Conservation (phyloP, 2,888 invertebrate genomes). For the Yponomeuta plumbellus region DNA sequence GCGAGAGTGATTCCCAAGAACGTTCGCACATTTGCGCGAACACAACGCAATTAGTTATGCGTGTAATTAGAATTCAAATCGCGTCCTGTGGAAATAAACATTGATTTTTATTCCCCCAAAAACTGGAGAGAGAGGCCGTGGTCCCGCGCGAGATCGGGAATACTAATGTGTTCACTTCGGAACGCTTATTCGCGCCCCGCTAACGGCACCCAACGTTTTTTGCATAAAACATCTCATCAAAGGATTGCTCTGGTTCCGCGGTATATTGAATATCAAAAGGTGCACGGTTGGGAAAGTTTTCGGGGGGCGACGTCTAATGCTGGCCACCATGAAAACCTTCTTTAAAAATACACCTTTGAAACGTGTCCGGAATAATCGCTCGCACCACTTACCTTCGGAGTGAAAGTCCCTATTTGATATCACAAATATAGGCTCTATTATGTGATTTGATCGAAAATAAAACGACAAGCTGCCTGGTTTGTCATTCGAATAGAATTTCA, state of each 20-base stretch:
- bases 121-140: constrained; percentile 54
- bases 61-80: constrained; percentile 71
- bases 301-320: constrained; percentile 59
- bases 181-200: constrained; percentile 72
- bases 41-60: constrained; percentile 66
- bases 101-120: constrained; percentile 74
- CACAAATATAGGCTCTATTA: constrained; percentile 5
- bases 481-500: not conserved
- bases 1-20: constrained; percentile 41
- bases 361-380: constrained; percentile 68
- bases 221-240: constrained; percentile 78
- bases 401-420: constrained; percentile 8
- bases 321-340: constrained; percentile 64
- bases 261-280: constrained; percentile 77
- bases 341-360: constrained; percentile 72
- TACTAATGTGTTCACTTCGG: constrained; percentile 75
- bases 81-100: constrained; percentile 70
- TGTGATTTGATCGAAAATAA: not conserved
- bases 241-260: constrained; percentile 71
- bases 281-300: constrained; percentile 65
- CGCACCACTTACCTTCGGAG: constrained; percentile 32
- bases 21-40: constrained; percentile 52
- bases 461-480: not conserved
- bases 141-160: constrained; percentile 56
- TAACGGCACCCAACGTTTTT: constrained; percentile 72